These are phyloP conservation scores for Caenorhabditis inopinata DNA, from an alignment of 1,140 invertebrate genomes.

Conservation along the genomic window DNA sequence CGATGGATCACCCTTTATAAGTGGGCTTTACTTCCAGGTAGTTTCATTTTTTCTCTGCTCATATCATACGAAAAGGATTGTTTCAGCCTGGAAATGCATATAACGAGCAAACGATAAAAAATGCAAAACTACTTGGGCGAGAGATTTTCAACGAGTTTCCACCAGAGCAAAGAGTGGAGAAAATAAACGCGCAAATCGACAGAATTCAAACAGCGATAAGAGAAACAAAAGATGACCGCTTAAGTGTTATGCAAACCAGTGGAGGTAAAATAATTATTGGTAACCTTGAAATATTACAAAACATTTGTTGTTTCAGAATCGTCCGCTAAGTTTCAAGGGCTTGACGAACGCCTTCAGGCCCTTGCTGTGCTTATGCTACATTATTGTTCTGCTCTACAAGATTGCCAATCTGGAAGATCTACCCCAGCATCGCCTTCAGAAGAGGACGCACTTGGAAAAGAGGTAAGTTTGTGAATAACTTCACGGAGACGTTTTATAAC, in stretches of 20 bases:
- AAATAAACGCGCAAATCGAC: slow-evolving; percentile 66
- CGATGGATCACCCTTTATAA: slow-evolving; percentile 26
- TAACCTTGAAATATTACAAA: slow-evolving; percentile 53
- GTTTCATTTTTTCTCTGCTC: slow-evolving; percentile 34
- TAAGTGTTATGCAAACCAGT: slow-evolving; percentile 67
- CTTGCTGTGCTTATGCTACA: slow-evolving; percentile 80
- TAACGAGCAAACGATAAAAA: slow-evolving; percentile 77
- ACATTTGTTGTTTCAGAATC: slow-evolving; percentile 59
- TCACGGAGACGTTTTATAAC: no score
- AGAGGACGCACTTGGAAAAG: slow-evolving; percentile 4
- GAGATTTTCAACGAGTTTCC: slow-evolving; percentile 73
- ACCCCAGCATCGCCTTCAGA: slow-evolving; percentile 25
- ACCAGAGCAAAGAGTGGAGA: slow-evolving; percentile 63
- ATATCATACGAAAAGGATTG: slow-evolving; percentile 56
- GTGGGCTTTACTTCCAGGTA: slow-evolving; percentile 49
- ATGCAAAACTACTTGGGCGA: slow-evolving; percentile 77
- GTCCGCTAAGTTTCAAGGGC: slow-evolving; percentile 67
- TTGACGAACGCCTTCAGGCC: slow-evolving; percentile 72
- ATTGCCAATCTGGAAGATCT: slow-evolving; percentile 4
- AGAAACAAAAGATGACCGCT: slow-evolving; percentile 73
- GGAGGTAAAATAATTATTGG: slow-evolving; percentile 73
- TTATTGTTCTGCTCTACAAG: slow-evolving; percentile 79
- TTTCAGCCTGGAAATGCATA: slow-evolving; percentile 67
- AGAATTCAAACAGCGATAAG: slow-evolving; percentile 67
- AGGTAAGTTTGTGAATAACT: slow-evolving; percentile 25